A percentile compares a stretch with the other conserved stretches of the same genome.
Conservation (phyloP, 2,113 vertebrate genomes). For the Silurus asotus region DNA sequence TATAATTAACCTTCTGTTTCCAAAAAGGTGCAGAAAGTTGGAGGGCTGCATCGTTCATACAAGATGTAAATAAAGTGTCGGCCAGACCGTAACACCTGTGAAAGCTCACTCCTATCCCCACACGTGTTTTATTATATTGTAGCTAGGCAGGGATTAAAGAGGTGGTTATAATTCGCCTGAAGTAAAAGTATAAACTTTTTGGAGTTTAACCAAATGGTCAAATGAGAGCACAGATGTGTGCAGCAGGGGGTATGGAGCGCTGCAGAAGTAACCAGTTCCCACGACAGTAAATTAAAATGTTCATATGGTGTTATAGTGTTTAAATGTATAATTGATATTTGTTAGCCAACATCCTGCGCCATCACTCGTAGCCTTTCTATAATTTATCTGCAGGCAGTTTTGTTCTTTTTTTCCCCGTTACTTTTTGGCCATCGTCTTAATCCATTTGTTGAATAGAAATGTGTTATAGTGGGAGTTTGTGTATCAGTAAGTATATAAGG, state of each 20-base stretch:
- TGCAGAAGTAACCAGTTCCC: not conserved
- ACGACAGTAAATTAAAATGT: conserved; percentile 1
- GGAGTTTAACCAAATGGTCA: conserved; percentile 1
- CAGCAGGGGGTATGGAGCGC: not conserved
- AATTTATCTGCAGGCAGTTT: not conserved
- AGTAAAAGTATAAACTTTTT: not conserved
- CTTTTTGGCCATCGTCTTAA: not conserved
- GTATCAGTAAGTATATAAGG: not conserved
- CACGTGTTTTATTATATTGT: conserved; percentile 14
- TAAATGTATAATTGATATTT: not conserved
- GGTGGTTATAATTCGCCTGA: not conserved
- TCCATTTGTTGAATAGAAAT: not conserved
- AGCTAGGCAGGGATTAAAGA: conserved; percentile 1
- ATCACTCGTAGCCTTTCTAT: not conserved
- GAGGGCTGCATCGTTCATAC: conserved; percentile 36
- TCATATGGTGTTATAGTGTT: not conserved
- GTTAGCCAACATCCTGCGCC: not conserved
- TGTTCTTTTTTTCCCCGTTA: not conserved
- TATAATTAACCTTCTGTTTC: conserved; percentile 53
- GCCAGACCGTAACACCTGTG: conserved; percentile 41
- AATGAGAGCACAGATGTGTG: conserved; percentile 18
- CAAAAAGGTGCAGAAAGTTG: conserved; percentile 44
- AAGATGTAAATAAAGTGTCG: conserved; percentile 26
- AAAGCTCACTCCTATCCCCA: conserved; percentile 55
- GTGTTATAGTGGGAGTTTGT: not conserved